phyloP scores from a whole-genome alignment of 2,113 vertebrate species.

The Gnathonemus echidnorhynchus region DNA sequence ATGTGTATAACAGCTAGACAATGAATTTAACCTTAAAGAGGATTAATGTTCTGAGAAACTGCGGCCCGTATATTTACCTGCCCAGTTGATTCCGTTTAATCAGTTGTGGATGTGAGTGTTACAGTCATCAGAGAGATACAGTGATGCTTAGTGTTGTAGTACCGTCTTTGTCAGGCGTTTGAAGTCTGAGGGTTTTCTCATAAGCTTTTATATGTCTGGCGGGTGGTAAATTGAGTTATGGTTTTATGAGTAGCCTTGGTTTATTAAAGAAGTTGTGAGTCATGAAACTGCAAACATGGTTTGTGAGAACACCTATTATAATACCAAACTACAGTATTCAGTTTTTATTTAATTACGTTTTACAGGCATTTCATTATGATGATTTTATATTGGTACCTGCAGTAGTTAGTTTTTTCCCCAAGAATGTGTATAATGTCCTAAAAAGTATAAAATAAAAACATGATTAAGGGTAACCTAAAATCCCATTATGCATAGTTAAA shows the following conservation, averaged over 20 bases:
- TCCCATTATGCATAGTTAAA: neutral
- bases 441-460: neutral
- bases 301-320: neutral
- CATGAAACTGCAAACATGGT: neutral
- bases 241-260: neutral
- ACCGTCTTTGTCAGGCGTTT: neutral
- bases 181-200: neutral
- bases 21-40: neutral
- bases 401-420: neutral
- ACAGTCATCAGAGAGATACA: neutral
- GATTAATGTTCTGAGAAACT: neutral
- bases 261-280: conserved; percentile 1
- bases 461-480: neutral
- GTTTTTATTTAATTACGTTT: neutral
- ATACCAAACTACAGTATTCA: neutral
- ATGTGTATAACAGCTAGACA: neutral
- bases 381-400: neutral
- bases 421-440: neutral
- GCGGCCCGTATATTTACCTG: neutral
- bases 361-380: neutral
- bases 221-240: neutral
- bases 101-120: neutral
- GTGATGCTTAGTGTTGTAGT: neutral
- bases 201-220: neutral
- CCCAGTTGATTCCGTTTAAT: neutral